A percentile compares a stretch with the other conserved stretches of the same genome.
phyloP scores from a whole-genome alignment of 2,888 invertebrate species.

The Rotaria macrura region DNA sequence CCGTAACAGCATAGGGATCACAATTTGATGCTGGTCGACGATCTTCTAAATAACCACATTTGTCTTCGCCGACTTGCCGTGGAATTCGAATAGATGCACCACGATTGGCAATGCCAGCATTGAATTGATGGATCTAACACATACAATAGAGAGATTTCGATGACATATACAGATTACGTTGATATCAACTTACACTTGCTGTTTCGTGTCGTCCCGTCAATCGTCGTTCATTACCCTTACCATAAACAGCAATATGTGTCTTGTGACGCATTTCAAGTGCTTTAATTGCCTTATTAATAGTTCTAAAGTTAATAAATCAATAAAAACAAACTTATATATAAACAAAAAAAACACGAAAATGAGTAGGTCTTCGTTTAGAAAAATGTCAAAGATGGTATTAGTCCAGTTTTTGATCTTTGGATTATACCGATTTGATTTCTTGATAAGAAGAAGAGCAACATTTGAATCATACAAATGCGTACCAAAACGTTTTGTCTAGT shows the following conservation, averaged over 20 bases:
- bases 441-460: too few species aligned
- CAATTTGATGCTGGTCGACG: conserved; percentile 57
- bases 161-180: too few species aligned
- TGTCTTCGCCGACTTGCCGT: conserved; percentile 74
- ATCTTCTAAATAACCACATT: conserved; percentile 89
- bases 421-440: too few species aligned
- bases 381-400: too few species aligned
- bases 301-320: too few species aligned
- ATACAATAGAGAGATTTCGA: not conserved
- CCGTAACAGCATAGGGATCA: conserved; percentile 48
- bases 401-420: too few species aligned
- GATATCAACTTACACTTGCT: conserved; percentile 67
- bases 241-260: conserved; percentile 87
- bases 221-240: conserved; percentile 86
- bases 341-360: too few species aligned
- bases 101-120: conserved; percentile 77
- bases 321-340: too few species aligned
- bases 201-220: conserved; percentile 86
- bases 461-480: too few species aligned
- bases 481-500: too few species aligned
- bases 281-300: conserved; percentile 87
- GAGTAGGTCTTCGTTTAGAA: too few species aligned
- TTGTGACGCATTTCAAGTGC: conserved; percentile 78
- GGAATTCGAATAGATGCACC: conserved; percentile 89
- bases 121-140: conserved; percentile 70